Conservation (phyloP, 2,113 vertebrate species). For the Poecile atricapillus region DNA sequence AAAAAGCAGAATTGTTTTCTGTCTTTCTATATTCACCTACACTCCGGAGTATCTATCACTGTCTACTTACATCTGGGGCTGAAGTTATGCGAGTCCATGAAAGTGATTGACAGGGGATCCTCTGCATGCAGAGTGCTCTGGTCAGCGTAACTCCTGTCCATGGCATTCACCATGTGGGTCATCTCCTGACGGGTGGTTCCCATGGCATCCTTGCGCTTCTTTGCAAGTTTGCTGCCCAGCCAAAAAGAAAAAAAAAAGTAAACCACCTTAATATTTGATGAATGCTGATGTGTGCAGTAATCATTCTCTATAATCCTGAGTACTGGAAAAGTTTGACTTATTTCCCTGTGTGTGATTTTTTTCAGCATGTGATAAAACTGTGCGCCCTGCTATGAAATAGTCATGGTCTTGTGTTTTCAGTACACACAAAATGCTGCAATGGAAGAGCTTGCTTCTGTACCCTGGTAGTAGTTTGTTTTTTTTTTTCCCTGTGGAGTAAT, state of each 20-base stretch:
- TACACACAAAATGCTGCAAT: background rate
- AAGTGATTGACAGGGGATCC: slow-evolving; percentile 94
- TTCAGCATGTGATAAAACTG: background rate
- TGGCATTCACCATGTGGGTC: slow-evolving; percentile 98
- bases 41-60: background rate
- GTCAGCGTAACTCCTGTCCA: slow-evolving; percentile 96
- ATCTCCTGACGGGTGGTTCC: slow-evolving; percentile 96
- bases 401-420: background rate
- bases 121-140: slow-evolving; percentile 96
- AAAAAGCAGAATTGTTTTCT: background rate
- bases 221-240: slow-evolving; percentile 93
- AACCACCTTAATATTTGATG: background rate
- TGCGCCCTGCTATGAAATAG: background rate
- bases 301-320: background rate
- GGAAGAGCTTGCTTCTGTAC: slow-evolving; percentile 20
- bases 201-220: slow-evolving; percentile 96
- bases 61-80: slow-evolving; percentile 92
- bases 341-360: background rate
- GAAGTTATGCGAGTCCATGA: slow-evolving; percentile 98
- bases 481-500: slow-evolving; percentile 9
- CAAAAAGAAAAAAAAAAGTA: slow-evolving; percentile 34
- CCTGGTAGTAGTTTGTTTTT: background rate
- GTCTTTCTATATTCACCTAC: background rate
- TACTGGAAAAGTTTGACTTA: background rate
- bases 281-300: background rate